phyloP scores from a whole-genome alignment of 2,113 vertebrate species.

The Rafetus swinhoei region DNA sequence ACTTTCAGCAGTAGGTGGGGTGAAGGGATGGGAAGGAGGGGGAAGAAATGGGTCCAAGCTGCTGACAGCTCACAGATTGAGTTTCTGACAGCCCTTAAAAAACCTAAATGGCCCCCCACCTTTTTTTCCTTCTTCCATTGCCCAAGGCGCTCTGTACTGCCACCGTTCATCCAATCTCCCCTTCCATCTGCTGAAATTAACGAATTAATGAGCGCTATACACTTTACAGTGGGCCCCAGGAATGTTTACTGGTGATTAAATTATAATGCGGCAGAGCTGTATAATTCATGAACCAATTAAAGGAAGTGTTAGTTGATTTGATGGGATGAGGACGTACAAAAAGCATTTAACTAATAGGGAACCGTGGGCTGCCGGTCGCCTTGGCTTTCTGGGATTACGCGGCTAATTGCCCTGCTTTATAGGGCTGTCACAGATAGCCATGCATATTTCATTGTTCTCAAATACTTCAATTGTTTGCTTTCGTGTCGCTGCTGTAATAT shows the following conservation, averaged over 20 bases:
- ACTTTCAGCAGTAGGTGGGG: conserved; percentile 75
- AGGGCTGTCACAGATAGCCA: conserved; percentile 97
- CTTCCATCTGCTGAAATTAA: conserved; percentile 95
- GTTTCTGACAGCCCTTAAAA: conserved; percentile 94
- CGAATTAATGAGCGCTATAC: conserved; percentile 98
- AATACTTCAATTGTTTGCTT: conserved; percentile 97
- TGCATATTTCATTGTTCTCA: conserved; percentile 99
- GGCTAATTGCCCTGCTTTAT: conserved; percentile 99
- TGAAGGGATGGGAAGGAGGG: conserved; percentile 50
- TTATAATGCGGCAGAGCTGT: conserved; percentile 97
- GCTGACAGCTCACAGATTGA: conserved; percentile 91
- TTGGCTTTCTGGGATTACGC: conserved; percentile 93
- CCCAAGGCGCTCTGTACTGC: conserved; percentile 87
- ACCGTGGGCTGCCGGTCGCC: conserved; percentile 85
- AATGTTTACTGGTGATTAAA: conserved; percentile 99
- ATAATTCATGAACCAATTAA: conserved; percentile 99
- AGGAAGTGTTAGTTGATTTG: conserved; percentile 99
- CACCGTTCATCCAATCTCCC: conserved; percentile 84
- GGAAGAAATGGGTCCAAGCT: conserved; percentile 68
- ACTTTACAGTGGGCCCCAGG: conserved; percentile 93
- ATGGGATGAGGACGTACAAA: conserved; percentile 99
- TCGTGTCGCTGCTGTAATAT: conserved; percentile 94
- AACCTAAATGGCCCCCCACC: conserved; percentile 84
- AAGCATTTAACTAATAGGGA: conserved; percentile 99
- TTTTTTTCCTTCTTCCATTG: conserved; percentile 80